A percentile compares a stretch with the other conserved stretches of the same genome.
These are phyloP conservation scores for Thomomys bottae DNA, from an alignment of 2,113 vertebrate genomes.

Conservation along the genomic window DNA sequence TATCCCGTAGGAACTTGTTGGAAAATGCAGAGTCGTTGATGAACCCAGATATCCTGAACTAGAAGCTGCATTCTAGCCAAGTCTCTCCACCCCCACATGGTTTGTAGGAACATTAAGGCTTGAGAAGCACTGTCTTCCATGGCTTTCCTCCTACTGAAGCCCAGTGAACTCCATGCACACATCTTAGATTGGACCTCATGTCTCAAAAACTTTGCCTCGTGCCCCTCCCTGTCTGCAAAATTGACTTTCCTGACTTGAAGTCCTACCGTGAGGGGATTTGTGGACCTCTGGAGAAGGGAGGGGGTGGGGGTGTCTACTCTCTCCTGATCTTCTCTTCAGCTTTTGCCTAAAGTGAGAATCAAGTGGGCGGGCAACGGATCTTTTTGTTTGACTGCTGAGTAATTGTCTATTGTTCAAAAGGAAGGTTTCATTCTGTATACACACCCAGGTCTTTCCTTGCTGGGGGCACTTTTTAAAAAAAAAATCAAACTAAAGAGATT, in stretches of 20 bases:
- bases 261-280: background rate
- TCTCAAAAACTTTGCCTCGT: background rate
- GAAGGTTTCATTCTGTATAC: conserved; percentile 40
- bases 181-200: background rate
- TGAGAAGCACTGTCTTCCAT: background rate
- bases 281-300: background rate
- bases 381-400: conserved; percentile 55
- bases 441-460: conserved; percentile 77
- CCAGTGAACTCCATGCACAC: background rate
- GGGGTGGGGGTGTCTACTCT: background rate
- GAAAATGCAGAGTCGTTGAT: background rate
- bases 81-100: background rate
- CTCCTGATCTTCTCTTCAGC: background rate
- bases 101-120: background rate
- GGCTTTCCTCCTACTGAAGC: background rate
- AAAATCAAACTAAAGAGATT: conserved; percentile 70
- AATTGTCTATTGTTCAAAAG: conserved; percentile 59
- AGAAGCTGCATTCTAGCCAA: background rate
- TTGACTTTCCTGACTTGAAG: background rate
- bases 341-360: conserved; percentile 68
- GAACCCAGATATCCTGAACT: background rate
- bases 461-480: conserved; percentile 41
- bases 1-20: background rate
- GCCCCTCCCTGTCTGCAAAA: background rate
- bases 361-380: conserved; percentile 10